Base-by-base conservation (phyloP, 23 tunicate species). In the Phallusia fumigata region DNA sequence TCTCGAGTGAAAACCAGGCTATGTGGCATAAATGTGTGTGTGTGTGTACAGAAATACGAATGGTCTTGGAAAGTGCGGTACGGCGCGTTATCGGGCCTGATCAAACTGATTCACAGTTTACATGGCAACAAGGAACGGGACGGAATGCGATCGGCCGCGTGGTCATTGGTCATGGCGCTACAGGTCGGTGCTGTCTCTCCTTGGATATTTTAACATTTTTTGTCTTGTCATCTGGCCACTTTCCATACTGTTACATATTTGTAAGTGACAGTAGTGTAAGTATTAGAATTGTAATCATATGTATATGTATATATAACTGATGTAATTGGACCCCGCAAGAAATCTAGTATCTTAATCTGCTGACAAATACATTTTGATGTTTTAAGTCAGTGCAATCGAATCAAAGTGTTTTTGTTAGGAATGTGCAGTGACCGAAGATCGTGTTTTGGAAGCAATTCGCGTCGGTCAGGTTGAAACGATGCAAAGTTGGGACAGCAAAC, bases 71-170 rank as follows among this genome's bases (percentile, higher is more conserved):
- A 64, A 51, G 73, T 93, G 5, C 85, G 98, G 36, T 93, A 93
- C 82, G 98, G 93, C 18, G 89, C 98, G 2, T n/a, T 93, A 18
- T 88, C 87, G 32, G 89, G 89, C 26, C 52, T 93, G 26, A 24
- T 75, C 24, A 82, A 58, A 33, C 35, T 93, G 30, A 90, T 88
- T 2, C 92, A 93, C 51, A 77, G 81, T 19, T 72, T 93, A 28
- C 76, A 78, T 32, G 90, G 87, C 0, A 83, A 84, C 76, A 52
- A 78, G 40, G 79, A 77, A 30, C 81, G 82, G 85, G 80, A 77
- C 31, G 98, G 98, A 18, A 33, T 93, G 80, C 47, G 98, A 35
- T 93, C 90, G 0, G 98, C 98, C 12, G 98, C 98, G 33, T 93
- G 98, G 98, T 93, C 98, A 0, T 75, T 93, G n/a, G 85, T 93